These are phyloP conservation scores for Disparrhopalites patrizii DNA, from an alignment of 2,888 invertebrate species.

Conservation along the genomic window DNA sequence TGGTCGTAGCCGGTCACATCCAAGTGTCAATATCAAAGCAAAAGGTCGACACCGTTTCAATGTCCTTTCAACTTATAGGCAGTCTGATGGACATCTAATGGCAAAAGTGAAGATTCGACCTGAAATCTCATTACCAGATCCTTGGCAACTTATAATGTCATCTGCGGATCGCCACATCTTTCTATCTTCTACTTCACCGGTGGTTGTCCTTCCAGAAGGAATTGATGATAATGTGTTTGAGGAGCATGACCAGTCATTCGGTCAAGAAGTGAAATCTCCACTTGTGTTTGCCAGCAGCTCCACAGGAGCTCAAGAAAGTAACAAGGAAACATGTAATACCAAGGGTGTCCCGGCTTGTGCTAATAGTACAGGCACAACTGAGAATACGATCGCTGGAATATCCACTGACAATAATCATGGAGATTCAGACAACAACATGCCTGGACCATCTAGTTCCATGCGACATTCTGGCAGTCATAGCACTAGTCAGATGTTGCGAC, in stretches of 20 bases:
- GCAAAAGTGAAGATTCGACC: constrained; percentile 66
- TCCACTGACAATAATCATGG: background rate
- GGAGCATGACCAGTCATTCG: background rate
- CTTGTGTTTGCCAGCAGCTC: too few species aligned
- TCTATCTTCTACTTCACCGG: background rate
- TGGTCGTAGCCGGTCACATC: background rate
- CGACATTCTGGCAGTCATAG: too few species aligned
- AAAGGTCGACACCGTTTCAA: constrained; percentile 72
- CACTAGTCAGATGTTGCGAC: background rate
- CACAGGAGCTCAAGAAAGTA: too few species aligned
- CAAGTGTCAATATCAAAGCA: constrained; percentile 58
- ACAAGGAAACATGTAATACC: background rate
- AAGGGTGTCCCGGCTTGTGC: constrained; percentile 8
- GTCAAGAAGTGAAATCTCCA: too few species aligned
- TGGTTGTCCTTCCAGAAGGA: too few species aligned
- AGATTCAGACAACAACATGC: background rate
- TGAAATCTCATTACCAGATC: constrained; percentile 58
- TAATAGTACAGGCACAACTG: too few species aligned
- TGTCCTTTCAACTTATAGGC: constrained; percentile 55
- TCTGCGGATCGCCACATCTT: constrained; percentile 19
- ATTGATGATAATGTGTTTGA: too few species aligned
- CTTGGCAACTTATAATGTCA: constrained; percentile 5
- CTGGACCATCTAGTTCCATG: too few species aligned
- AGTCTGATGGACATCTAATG: constrained; percentile 54
- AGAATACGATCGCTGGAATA: too few species aligned